phyloP scores from a whole-genome alignment of 30 jellyfish, hydroid and myxozoan species.

The Catostylus mosaicus region DNA sequence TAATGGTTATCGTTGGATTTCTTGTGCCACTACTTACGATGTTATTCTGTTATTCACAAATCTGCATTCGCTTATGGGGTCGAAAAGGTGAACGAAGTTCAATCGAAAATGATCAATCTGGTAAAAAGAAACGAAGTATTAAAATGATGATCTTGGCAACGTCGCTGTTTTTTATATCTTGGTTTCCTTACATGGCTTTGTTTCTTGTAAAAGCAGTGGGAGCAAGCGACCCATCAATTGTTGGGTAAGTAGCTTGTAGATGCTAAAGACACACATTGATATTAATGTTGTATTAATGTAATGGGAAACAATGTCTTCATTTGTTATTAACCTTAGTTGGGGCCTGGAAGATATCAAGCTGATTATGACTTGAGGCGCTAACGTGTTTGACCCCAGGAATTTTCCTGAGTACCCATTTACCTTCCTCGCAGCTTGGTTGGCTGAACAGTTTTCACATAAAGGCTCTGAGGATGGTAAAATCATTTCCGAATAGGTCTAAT shows the following conservation, averaged over 20 bases:
- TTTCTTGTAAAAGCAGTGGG: constrained; percentile 15
- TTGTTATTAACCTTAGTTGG: too few species aligned
- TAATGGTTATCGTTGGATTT: constrained; percentile 1
- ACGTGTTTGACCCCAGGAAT: too few species aligned
- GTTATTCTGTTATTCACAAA: constrained; percentile 27
- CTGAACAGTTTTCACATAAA: too few species aligned
- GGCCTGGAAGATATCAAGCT: too few species aligned
- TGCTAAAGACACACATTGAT: too few species aligned
- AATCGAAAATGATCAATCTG: constrained; percentile 13
- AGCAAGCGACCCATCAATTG: constrained; percentile 1
- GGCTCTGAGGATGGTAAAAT: too few species aligned
- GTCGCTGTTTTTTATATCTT: constrained; percentile 18
- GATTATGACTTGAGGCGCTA: too few species aligned
- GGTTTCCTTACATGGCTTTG: constrained; percentile 43
- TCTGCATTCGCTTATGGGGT: constrained; percentile 21
- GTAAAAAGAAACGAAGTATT: constrained; percentile 20
- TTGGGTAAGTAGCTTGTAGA: constrained; percentile 24
- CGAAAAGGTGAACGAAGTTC: not conserved
- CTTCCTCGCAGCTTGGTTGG: too few species aligned
- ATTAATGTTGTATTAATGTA: too few species aligned
- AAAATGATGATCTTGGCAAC: constrained; percentile 57
- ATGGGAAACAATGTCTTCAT: too few species aligned
- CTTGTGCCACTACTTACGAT: constrained; percentile 19
- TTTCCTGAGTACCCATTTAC: too few species aligned
- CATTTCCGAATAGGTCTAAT: too few species aligned